Percentiles rank a stretch among this genome's conserved stretches.
These are phyloP conservation scores for Orius laevigatus DNA, from an alignment of 1,140 invertebrate genomes.

Conservation along the genomic window DNA sequence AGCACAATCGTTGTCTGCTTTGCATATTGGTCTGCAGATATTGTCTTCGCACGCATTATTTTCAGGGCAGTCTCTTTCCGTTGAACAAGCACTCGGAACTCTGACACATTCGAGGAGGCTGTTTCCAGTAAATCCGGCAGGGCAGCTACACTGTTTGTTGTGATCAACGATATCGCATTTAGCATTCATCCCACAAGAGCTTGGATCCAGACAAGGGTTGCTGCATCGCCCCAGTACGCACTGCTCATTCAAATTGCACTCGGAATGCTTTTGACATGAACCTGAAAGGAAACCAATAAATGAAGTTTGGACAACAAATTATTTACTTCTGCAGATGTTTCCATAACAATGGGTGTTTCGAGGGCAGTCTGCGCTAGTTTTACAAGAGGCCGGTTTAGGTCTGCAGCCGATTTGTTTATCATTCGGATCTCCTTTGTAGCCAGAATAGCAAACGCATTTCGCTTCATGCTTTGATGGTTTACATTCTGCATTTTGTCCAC, in stretches of 20 bases:
- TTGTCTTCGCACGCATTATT: constrained; percentile 57
- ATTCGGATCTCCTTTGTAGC: constrained; percentile 57
- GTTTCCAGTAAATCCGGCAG: constrained; percentile 71
- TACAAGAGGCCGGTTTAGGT: constrained; percentile 54
- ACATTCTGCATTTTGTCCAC: constrained; percentile 73
- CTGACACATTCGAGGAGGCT: constrained; percentile 68
- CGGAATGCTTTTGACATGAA: constrained; percentile 59
- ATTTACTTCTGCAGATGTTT: constrained; percentile 12
- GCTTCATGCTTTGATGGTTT: constrained; percentile 48
- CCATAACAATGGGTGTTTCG: constrained; percentile 52
- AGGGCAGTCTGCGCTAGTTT: constrained; percentile 50
- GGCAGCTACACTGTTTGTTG: constrained; percentile 62
- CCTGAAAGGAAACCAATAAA: constrained; percentile 30
- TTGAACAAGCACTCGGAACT: constrained; percentile 59
- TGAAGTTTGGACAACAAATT: constrained; percentile 10
- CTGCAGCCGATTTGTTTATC: constrained; percentile 54
- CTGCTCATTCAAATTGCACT: constrained; percentile 59
- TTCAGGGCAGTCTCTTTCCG: constrained; percentile 45
- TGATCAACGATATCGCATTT: constrained; percentile 59
- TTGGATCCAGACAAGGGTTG: constrained; percentile 60
- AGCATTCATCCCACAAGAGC: constrained; percentile 79
- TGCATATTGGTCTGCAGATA: constrained; percentile 58
- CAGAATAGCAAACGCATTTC: constrained; percentile 56
- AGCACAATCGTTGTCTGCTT: constrained; percentile 68
- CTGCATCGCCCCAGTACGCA: constrained; percentile 69